Percentiles rank a stretch among this genome's conserved stretches.
Conservation (phyloP, 2,113 vertebrate genomes). For the Chaenocephalus aceratus region DNA sequence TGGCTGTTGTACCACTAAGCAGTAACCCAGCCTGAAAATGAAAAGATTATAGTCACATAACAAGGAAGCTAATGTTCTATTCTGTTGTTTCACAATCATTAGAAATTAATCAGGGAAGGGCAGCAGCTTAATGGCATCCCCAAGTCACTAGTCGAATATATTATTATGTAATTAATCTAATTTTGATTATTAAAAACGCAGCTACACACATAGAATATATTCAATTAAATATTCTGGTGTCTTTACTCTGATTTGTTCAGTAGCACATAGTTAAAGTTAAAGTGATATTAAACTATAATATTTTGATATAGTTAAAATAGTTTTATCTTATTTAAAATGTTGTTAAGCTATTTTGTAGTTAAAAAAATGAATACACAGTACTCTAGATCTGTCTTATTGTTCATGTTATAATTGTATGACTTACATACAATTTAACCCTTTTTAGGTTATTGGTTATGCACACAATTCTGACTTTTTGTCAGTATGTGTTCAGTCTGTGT, state of each 20-base stretch:
- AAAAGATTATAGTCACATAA: slow-evolving; percentile 21
- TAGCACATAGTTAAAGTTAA: not conserved
- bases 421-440: too few relatives aligned
- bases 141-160: not conserved
- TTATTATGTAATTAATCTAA: not conserved
- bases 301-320: not conserved
- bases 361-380: not conserved
- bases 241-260: not conserved
- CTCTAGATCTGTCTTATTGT: not conserved
- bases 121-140: slow-evolving; percentile 13
- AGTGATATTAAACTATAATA: too few relatives aligned
- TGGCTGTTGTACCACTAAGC: not conserved
- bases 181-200: not conserved
- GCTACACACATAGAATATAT: not conserved
- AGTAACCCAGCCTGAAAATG: too few relatives aligned
- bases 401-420: not conserved
- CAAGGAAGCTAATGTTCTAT: slow-evolving; percentile 28
- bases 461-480: not conserved
- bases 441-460: not conserved
- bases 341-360: not conserved
- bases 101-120: slow-evolving; percentile 15
- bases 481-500: not conserved
- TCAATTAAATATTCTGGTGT: not conserved
- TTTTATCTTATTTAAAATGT: not conserved
- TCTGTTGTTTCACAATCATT: slow-evolving; percentile 15